phyloP scores from a whole-genome alignment of 2,797 vertebrate genomes.

The Staurois parvus region DNA sequence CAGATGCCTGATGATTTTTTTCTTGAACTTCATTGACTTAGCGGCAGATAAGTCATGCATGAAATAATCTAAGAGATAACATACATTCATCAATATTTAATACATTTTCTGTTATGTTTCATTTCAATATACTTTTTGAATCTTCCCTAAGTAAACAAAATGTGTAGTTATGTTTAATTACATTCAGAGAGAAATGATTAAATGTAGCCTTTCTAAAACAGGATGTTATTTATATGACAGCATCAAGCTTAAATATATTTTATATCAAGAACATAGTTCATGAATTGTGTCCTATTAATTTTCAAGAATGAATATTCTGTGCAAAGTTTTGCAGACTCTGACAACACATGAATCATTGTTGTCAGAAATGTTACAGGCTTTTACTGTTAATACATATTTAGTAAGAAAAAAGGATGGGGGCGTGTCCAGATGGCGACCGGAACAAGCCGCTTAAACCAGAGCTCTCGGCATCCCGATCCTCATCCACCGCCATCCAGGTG shows the following conservation, averaged over 20 bases:
- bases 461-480: no score
- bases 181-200: not conserved
- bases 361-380: no score
- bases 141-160: constrained; percentile 24
- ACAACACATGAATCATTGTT: not conserved
- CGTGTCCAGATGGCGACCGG: no score
- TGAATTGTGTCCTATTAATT: not conserved
- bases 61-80: constrained; percentile 51
- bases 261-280: not conserved
- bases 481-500: no score
- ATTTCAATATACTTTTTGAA: constrained; percentile 17
- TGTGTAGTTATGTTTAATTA: constrained; percentile 22
- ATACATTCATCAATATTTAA: constrained; percentile 50
- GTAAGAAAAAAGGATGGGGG: no score
- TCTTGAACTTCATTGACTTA: constrained; percentile 34
- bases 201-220: not conserved
- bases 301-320: not conserved
- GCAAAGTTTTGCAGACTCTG: not conserved
- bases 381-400: no score
- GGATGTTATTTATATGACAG: not conserved
- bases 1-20: constrained; percentile 28
- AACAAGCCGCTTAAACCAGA: no score
- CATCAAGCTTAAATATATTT: not conserved
- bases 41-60: constrained; percentile 44
- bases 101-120: constrained; percentile 18